These are phyloP conservation scores for Cyprinodon tularosa DNA, from an alignment of 2,113 vertebrate genomes.

Conservation along the genomic window DNA sequence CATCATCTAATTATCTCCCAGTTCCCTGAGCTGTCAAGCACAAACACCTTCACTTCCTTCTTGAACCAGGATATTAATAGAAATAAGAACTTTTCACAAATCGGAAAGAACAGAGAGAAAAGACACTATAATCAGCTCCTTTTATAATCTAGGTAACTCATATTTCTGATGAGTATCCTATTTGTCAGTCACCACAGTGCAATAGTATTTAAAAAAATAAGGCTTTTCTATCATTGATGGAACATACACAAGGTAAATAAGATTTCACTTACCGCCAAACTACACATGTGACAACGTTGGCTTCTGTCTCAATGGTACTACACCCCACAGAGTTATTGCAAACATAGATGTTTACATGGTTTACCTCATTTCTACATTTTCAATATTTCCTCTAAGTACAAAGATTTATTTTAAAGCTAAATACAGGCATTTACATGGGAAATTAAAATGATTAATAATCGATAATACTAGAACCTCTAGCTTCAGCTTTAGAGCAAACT, in stretches of 20 bases:
- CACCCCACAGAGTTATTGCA: conserved; percentile 10
- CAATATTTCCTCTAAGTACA: conserved; percentile 3
- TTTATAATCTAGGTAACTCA: conserved; percentile 14
- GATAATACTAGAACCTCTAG: conserved; percentile 2
- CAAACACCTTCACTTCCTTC: conserved; percentile 38
- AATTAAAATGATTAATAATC: conserved; percentile 11
- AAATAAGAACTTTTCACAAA: conserved; percentile 24
- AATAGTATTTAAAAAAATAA: not conserved
- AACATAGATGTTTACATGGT: conserved; percentile 3
- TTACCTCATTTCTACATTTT: not conserved
- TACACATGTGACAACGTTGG: not conserved
- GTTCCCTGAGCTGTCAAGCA: conserved; percentile 29
- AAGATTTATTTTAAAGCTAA: conserved; percentile 3
- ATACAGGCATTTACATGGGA: not conserved
- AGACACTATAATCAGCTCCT: conserved; percentile 22
- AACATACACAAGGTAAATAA: not conserved
- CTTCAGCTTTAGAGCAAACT: conserved; percentile 22
- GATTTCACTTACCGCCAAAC: not conserved
- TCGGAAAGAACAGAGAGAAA: not conserved
- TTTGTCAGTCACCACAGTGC: conserved; percentile 1
- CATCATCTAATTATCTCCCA: conserved; percentile 51
- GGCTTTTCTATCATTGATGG: not conserved
- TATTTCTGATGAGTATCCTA: not conserved
- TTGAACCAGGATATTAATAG: conserved; percentile 53
- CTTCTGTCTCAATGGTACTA: not conserved